Base-by-base conservation (phyloP, 2,113 vertebrate species). In the Mesocricetus auratus region DNA sequence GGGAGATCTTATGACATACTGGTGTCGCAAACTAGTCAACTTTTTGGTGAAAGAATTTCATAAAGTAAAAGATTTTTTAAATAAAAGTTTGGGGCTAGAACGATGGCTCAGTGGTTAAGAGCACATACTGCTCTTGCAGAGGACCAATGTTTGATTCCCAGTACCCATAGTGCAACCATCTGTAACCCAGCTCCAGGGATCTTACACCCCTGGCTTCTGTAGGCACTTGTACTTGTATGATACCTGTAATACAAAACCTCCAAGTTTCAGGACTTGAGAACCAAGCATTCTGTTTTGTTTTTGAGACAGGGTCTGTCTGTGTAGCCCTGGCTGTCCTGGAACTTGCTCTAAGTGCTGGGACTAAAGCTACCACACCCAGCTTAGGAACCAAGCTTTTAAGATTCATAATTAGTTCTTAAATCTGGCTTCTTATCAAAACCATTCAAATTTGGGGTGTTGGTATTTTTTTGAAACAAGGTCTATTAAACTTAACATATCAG, bases 181-280 rank as follows among this genome's bases (percentile, higher is more conserved):
- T 83, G 3, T 39, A 42, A 31, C 42, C n/a, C 58, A 62, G n/a
- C n/a, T 83, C 42, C 81, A 29, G 56, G 56, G 75, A 3, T 29
- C 56, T 42, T 15, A 62, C 7, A 62, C 24, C 56, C n/a, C 56
- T 60, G 13, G n/a, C 24, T 62, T 42, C 81, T 83, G 58, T n/a
- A 42, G 79, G n/a, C n/a, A 15, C 56, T 7, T 60, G 19, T 22
- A n/a, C 21, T 58, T 21, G 73, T 81, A 87, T 13, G 69, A 56
- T 90, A 64, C 39, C 53, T 69, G 29, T 79, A 91, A 89, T 88
- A 7, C 33, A 94, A 75, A 74, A 68, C 53, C 90, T 26, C 29
- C 19, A 86, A 50, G 77, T 93, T 91, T 42, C 91, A 29, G 53
- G 64, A 94, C 86, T 93, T 69, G 90, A 93, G 6, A 92, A 85